These are phyloP conservation scores for Gulo gulo DNA, from an alignment of 2,113 vertebrate species.

Conservation along the genomic window DNA sequence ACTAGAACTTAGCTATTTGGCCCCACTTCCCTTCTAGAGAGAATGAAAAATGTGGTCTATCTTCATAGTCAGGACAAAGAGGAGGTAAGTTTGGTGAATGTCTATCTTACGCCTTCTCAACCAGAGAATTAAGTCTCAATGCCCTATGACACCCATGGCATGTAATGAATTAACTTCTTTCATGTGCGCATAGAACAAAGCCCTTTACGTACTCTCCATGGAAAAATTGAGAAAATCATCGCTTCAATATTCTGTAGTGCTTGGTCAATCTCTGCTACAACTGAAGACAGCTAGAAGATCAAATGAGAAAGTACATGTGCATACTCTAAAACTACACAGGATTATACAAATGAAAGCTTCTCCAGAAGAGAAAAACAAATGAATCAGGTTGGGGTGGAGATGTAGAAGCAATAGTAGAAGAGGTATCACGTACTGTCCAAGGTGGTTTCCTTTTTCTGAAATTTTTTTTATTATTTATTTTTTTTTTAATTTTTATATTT, in stretches of 20 bases:
- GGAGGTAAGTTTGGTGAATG: not conserved
- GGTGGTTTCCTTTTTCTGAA: not conserved
- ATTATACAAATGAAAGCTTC: not conserved
- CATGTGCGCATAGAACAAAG: not conserved
- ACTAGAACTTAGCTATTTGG: not conserved
- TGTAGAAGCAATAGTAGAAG: not conserved
- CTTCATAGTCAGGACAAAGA: not conserved
- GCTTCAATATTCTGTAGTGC: not conserved
- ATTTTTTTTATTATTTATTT: not conserved
- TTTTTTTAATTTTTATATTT: no score
- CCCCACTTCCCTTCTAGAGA: not conserved
- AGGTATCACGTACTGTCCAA: not conserved
- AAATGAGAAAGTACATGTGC: not conserved
- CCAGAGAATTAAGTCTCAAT: constrained; percentile 1
- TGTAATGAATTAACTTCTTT: not conserved
- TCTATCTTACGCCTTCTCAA: not conserved
- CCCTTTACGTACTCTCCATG: not conserved
- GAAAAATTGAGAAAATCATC: not conserved
- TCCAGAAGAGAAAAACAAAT: not conserved
- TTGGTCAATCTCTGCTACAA: not conserved
- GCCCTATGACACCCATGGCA: not conserved
- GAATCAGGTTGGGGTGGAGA: not conserved
- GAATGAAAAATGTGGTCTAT: not conserved
- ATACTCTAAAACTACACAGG: not conserved
- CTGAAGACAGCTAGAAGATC: not conserved